These are phyloP conservation scores for Acronicta aceris DNA, from an alignment of 2,888 invertebrate genomes.

Conservation along the genomic window DNA sequence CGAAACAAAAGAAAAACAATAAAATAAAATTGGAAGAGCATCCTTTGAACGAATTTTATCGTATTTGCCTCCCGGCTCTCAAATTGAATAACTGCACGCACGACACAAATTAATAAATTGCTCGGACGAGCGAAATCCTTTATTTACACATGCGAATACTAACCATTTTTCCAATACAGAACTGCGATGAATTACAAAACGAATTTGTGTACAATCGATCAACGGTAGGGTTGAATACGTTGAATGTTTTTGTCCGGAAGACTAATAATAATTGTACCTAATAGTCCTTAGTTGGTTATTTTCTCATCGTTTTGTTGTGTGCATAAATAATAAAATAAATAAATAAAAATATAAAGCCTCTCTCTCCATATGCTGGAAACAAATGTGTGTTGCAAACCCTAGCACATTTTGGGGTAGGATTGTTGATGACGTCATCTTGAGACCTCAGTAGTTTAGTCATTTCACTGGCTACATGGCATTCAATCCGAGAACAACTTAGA, in stretches of 20 bases:
- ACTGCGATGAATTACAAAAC: constrained; percentile 23
- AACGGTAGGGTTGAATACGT: constrained; percentile 7
- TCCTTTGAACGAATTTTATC: constrained; percentile 9
- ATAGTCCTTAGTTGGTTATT: too few species aligned
- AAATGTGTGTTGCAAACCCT: too few species aligned
- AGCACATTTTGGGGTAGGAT: too few species aligned
- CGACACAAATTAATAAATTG: constrained; percentile 24
- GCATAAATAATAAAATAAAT: too few species aligned
- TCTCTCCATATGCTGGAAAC: too few species aligned
- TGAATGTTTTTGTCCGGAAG: background rate
- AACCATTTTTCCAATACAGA: constrained; percentile 1
- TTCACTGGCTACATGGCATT: too few species aligned
- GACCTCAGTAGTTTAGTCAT: too few species aligned
- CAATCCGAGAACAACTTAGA: too few species aligned
- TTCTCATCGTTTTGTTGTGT: too few species aligned
- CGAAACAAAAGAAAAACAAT: background rate
- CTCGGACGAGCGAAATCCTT: constrained; percentile 9
- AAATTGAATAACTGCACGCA: constrained; percentile 34
- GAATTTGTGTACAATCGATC: constrained; percentile 20
- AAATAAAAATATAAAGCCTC: too few species aligned
- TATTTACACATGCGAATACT: constrained; percentile 13
- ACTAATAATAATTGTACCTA: too few species aligned
- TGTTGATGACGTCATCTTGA: too few species aligned
- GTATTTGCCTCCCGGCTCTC: constrained; percentile 12
- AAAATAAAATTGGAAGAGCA: constrained; percentile 5